These are phyloP conservation scores for Nezara viridula DNA, from an alignment of 2,888 invertebrate species.

Conservation along the genomic window DNA sequence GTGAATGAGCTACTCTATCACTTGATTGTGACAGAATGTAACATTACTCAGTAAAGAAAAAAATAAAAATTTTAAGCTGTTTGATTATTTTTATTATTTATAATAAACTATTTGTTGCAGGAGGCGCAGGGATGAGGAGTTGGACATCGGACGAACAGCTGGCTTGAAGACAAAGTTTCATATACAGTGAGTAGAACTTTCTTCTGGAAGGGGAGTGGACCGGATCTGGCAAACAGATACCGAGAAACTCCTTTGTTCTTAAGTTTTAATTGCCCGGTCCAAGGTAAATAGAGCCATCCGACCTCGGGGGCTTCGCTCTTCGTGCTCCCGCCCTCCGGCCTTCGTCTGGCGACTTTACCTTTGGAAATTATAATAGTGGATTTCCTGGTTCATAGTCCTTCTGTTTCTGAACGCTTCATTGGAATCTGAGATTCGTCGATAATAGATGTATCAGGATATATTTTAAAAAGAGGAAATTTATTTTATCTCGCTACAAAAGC, in stretches of 20 bases:
- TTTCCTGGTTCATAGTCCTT: background rate
- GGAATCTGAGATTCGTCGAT: background rate
- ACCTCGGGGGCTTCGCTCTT: background rate
- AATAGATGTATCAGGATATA: no score
- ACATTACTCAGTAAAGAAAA: no score
- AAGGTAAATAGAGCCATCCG: constrained; percentile 9
- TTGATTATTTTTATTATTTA: no score
- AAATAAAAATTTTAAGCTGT: no score
- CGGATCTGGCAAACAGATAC: background rate
- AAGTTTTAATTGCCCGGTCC: constrained; percentile 38
- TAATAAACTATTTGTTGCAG: background rate
- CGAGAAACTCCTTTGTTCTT: background rate
- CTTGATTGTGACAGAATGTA: no score
- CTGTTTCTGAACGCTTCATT: background rate
- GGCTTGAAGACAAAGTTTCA: background rate
- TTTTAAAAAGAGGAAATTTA: no score
- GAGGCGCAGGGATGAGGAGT: constrained; percentile 48
- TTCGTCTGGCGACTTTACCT: background rate
- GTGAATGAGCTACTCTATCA: no score
- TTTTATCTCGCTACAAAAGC: no score
- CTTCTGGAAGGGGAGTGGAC: background rate
- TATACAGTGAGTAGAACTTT: constrained; percentile 22
- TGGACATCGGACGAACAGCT: background rate
- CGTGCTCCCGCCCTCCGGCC: background rate
- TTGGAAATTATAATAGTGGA: background rate